Evolutionary conservation across 2,113 vertebrate genomes (phyloP).

Genomic region (Sakesphorus luctuosus): DNA sequence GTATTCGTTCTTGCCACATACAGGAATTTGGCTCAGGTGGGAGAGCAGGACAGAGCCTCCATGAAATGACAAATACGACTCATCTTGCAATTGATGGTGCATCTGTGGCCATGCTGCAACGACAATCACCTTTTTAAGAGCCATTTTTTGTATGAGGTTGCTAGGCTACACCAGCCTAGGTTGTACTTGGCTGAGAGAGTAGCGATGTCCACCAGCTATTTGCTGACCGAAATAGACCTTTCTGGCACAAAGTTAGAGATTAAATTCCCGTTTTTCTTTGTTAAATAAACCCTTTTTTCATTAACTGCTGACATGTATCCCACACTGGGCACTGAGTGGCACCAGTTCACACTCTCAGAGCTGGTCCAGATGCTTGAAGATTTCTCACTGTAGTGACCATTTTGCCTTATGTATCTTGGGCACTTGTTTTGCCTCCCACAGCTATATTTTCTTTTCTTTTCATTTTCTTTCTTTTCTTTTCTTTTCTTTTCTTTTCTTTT

Average conservation of each 20-base stretch:
- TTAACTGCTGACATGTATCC: background rate
- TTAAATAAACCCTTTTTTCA: background rate
- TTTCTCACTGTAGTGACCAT: fast-evolving
- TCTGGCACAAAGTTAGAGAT: background rate
- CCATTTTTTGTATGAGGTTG: background rate
- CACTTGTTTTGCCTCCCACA: background rate
- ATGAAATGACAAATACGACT: background rate
- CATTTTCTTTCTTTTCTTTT: too few relatives aligned
- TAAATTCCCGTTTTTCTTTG: background rate
- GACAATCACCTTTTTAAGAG: background rate
- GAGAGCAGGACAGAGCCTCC: background rate
- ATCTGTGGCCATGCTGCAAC: background rate
- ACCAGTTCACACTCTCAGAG: background rate
- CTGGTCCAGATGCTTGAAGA: background rate
- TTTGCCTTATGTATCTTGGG: background rate
- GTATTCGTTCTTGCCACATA: background rate
- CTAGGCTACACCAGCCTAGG: background rate
- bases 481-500: too few relatives aligned
- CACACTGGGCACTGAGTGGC: background rate
- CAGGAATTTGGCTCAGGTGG: background rate
- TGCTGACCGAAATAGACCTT: background rate
- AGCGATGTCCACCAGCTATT: background rate
- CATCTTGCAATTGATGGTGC: background rate
- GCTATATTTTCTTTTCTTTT: background rate
- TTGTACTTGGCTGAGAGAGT: background rate